Conservation (phyloP, 2,888 invertebrate species). For the Leucoma salicis region DNA sequence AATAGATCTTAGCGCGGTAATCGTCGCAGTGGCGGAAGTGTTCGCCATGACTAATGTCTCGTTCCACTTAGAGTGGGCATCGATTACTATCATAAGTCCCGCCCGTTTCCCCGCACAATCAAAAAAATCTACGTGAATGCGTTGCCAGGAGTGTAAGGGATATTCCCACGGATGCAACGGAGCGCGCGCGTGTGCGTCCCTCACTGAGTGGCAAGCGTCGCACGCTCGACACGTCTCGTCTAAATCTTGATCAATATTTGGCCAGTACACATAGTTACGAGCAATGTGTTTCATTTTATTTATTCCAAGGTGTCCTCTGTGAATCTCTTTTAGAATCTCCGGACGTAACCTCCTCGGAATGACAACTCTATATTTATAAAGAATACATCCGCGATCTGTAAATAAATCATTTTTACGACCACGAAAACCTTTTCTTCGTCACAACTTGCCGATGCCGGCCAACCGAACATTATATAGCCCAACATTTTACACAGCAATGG, state of each 20-base stretch:
- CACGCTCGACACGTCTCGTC: not conserved
- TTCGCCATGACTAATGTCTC: not conserved
- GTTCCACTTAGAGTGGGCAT: constrained; percentile 1
- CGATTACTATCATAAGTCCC: not conserved
- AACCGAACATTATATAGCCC: not conserved
- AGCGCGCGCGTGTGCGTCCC: not conserved
- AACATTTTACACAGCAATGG: not conserved
- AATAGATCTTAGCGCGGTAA: not conserved
- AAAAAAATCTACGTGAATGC: not conserved
- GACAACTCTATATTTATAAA: not conserved
- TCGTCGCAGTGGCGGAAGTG: not conserved
- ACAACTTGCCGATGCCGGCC: not conserved
- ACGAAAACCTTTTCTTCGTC: too few species aligned
- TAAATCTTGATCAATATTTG: not conserved
- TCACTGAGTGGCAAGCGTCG: not conserved
- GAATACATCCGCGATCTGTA: not conserved
- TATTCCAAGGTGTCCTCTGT: constrained; percentile 1
- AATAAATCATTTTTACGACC: not conserved
- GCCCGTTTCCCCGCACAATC: not conserved
- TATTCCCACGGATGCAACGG: not conserved
- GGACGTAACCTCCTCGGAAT: not conserved
- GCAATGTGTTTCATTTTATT: not conserved
- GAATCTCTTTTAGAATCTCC: not conserved
- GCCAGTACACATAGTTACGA: not conserved
- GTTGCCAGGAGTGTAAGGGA: not conserved